Evolutionary conservation across 2,113 vertebrate species (phyloP), one percentile per base, ranked within the genome.

Genomic region (Neopipo cinnamomea): DNA sequence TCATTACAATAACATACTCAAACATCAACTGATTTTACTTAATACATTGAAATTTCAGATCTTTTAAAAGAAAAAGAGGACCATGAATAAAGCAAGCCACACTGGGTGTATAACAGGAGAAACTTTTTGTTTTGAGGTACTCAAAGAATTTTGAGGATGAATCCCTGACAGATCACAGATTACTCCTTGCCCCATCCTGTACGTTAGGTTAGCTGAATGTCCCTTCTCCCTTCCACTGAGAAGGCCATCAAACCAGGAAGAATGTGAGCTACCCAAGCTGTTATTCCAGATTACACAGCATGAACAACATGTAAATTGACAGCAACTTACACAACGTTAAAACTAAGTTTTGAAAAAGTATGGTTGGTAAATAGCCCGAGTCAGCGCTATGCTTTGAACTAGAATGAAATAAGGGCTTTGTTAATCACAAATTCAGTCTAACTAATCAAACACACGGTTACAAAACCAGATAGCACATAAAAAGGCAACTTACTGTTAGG

Each of bases 401-500:
- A 70, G 11, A 61, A n/a, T 1, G 7, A 93, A 82, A n/a, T 8
- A 68, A 52, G 2, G 22, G 4, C 0, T 9, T 62, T 70, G 22
- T 63, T 21, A 50, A 76, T 62, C 37, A 79, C 20, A 74, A 77
- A 63, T 76, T 66, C 56, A 73, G 42, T 46, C 9, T 22, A 72
- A 61, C 33, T 53, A 55, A 89, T 35, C 28, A 46, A 73, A 73
- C 44, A 33, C 3, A 18, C 10, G 31, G 41, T 50, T 71, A 85
- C 25, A 78, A 56, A 93, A 83, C 5, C 21, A 86, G 58, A 47
- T 1, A 83, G 55, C 27, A 85, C 24, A 73, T 6, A 19, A 73
- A 75, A 91, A 90, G 30, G 23, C 24, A 70, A 98, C 99, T 99
- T 97, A 99, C 99, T 98, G 99, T 99, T 97, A 99, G 98, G 98